Conservation (phyloP, 2,113 vertebrate species). For the Oryctolagus cuniculus region DNA sequence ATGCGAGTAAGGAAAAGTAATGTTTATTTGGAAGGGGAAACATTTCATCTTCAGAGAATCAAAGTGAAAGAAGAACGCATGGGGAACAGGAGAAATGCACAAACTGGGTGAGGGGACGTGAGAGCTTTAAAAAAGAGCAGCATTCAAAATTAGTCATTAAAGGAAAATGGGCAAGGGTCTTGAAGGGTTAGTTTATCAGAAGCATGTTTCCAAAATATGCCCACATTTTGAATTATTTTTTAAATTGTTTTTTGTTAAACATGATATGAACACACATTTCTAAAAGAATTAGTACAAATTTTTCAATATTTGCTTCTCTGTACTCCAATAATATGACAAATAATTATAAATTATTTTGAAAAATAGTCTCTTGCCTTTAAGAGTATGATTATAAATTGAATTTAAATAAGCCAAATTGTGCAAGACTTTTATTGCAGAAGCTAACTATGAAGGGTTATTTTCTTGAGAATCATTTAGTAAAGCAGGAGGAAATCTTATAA, state of each 20-base stretch:
- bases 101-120: background rate
- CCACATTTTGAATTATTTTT: background rate
- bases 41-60: background rate
- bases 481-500: background rate
- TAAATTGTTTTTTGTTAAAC: conserved; percentile 25
- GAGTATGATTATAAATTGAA: conserved; percentile 44
- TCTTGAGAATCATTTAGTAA: conserved; percentile 22
- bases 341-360: background rate
- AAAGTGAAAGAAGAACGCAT: background rate
- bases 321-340: background rate
- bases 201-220: background rate
- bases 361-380: conserved; percentile 46
- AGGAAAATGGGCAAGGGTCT: background rate
- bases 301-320: conserved; percentile 6
- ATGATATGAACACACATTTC: background rate
- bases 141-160: background rate
- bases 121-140: background rate
- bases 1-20: background rate
- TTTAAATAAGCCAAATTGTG: conserved; percentile 29
- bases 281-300: background rate
- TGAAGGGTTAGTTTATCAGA: background rate
- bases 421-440: background rate
- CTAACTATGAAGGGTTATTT: conserved; percentile 27
- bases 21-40: background rate
- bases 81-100: background rate